A percentile compares a stretch with the other conserved stretches of the same genome.
phyloP scores from a whole-genome alignment of 2,888 invertebrate species.

The Acanthococcus lagerstroemiae region DNA sequence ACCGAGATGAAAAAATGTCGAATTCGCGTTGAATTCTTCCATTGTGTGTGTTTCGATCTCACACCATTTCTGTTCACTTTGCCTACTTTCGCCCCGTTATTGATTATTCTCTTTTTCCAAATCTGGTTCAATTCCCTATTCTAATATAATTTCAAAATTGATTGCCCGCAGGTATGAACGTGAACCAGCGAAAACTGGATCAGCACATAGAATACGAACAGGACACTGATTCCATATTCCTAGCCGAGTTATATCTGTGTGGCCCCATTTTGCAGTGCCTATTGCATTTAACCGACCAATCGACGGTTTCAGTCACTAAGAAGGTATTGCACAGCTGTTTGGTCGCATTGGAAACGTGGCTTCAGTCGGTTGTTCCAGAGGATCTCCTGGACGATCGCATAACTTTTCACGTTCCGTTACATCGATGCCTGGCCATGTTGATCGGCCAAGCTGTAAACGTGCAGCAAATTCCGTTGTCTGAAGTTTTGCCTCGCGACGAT shows the following conservation, averaged over 20 bases:
- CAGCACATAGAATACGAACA: conserved; percentile 97
- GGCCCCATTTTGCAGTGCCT: conserved; percentile 97
- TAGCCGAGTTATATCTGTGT: conserved; percentile 91
- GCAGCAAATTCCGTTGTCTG: conserved; percentile 64
- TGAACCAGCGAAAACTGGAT: conserved; percentile 79
- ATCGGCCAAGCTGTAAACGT: conserved; percentile 72
- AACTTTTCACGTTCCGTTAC: conserved; percentile 92
- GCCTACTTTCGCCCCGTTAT: not conserved
- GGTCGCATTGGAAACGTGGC: conserved; percentile 73
- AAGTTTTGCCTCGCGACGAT: conserved; percentile 65
- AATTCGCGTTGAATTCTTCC: too few relatives aligned
- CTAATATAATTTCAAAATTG: too few relatives aligned
- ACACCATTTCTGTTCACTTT: too few relatives aligned
- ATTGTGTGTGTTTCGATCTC: too few relatives aligned
- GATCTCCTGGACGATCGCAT: conserved; percentile 52
- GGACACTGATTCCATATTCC: conserved; percentile 96
- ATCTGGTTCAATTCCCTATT: too few relatives aligned
- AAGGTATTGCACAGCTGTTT: conserved; percentile 67
- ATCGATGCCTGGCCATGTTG: conserved; percentile 83
- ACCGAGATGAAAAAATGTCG: too few relatives aligned
- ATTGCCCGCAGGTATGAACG: conserved; percentile 73
- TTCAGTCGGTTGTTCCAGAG: conserved; percentile 46
- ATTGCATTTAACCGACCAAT: conserved; percentile 65
- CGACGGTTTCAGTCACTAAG: conserved; percentile 58
- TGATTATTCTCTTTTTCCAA: not conserved